Evolutionary conservation across 2,113 vertebrate species (phyloP).

Genomic region (Neolamprologus cancellatus): DNA sequence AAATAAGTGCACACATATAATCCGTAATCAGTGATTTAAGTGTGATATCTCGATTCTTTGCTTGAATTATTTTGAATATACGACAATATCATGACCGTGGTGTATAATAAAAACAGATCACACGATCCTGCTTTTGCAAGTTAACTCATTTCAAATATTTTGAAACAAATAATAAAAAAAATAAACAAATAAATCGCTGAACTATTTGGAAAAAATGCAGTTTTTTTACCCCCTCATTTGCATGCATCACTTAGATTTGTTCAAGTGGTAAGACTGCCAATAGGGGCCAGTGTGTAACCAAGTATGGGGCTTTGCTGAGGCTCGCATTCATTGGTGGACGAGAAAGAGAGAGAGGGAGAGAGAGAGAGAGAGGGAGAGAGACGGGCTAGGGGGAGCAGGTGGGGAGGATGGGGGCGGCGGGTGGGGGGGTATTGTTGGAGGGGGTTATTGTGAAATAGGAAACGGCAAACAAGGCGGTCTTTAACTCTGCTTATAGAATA

Average conservation of each 20-base stretch:
- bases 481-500: slow-evolving; percentile 69
- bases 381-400: slow-evolving; percentile 7
- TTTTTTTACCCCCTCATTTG: slow-evolving; percentile 24
- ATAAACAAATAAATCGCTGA: not conserved
- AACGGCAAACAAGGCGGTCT: slow-evolving; percentile 72
- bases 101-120: not conserved
- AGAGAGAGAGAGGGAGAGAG: not conserved
- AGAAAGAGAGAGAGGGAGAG: not conserved
- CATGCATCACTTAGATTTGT: slow-evolving; percentile 44
- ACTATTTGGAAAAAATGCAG: slow-evolving; percentile 2
- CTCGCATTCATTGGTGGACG: slow-evolving; percentile 35
- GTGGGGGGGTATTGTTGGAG: slow-evolving; percentile 52
- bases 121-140: not conserved
- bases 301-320: slow-evolving; percentile 54
- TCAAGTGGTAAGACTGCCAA: slow-evolving; percentile 56
- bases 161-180: not conserved
- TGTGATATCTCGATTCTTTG: not conserved
- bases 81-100: not conserved
- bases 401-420: slow-evolving; percentile 22
- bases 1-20: not conserved
- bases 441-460: slow-evolving; percentile 67
- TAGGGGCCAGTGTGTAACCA: slow-evolving; percentile 79
- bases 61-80: not conserved
- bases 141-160: not conserved
- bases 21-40: not conserved